Base-by-base conservation (phyloP, 2,888 invertebrate species). In the Apamea monoglypha region DNA sequence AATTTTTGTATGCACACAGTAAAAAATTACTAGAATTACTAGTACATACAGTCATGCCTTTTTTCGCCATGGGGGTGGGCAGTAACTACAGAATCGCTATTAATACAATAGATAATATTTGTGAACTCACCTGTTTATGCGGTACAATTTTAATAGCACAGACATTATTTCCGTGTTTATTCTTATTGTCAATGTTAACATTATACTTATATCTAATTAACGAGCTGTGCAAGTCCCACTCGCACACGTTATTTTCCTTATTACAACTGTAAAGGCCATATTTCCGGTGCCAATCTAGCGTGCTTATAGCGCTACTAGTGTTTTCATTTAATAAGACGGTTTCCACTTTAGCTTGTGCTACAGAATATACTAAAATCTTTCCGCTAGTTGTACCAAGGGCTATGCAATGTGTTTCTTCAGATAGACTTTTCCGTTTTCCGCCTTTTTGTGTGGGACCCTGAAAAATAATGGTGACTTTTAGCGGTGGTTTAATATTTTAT, bases 331-430 rank as follows among this genome's bases (percentile, higher is more conserved):
- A 94, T 91, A 98, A 94, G 36, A 97, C 96, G 56, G 95, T 97
- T 89, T 98, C 97, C 44, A 98, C 94, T 93, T 97, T 97, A 36
- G 97, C 98, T 93, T 97, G 97, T 6, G 97, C 94, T 47, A 98
- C 96, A 71, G 98, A 98, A 92, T 98, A 99, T 83, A 98, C 93
- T 56, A 98, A 95, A 75, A 99, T 96, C 85, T 97, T 97, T 74
- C 99, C 98, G 88, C 97, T 97, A 5, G 97, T 97, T 36, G 98
- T 98, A 72, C 98, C 98, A 92, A 99, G 95, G 0, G 97, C 98
- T 91, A 98, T 95, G 86, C 98, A 95, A 80, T 97, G 96, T 77
- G 92, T 88, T 80, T 91, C 90, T 81, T 94, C 95, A 16, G 91
- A 92, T 50, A 91, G n/a, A 72, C 91, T 92, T 90, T 93, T 94